Base-by-base conservation (phyloP, 2,797 vertebrate genomes). In the Myotis findleyi region DNA sequence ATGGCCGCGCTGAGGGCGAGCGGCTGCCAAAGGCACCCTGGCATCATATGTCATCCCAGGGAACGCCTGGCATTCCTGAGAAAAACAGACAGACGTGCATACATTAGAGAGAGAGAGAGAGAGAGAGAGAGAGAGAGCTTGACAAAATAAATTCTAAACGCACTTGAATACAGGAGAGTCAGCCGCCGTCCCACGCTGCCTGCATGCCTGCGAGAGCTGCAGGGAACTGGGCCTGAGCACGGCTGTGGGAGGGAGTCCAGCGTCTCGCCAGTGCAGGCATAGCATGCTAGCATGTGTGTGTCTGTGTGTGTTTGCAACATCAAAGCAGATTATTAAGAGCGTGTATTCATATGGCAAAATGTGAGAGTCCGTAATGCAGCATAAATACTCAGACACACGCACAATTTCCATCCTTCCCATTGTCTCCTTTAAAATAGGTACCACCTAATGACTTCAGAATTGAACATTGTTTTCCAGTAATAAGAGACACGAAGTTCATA, bases 21-120 rank as follows among this genome's bases (percentile, higher is more conserved):
- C 93, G 44, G 38, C 93, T 79, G 69, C 95, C 95, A 73, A 81
- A 62, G 80, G 62, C 84, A 82, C 76, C 66, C 84, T 94, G 94
- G 87, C 81, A 87, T 49, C 57, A 71, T 83, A 51, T 51, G 59
- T 84, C 94, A 92, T 84, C 66, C 71, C 69, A 57, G 66, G 27
- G 92, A 89, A 94, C 0, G 23, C 53, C 36, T 92, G 82, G 77
- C 73, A 75, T 69, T 94, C 76, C 75, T 69, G 59, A 85, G 85
- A 80, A 87, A 72, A 88, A 36, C 76, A 80, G 76, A 66, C 47
- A 93, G 80, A 82, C 84, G 16, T n/a, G 88, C 44, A 2, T 94
- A 41, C 55, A 71, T 94, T 33, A 55, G 36, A 66, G n/a, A 47
- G 55, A 87, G 18, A 33, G 21, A 21, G 21, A 9, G 57, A 59